phyloP scores from a whole-genome alignment of 30 jellyfish, hydroid and myxozoan genomes.

The Rhopilema esculentum region DNA sequence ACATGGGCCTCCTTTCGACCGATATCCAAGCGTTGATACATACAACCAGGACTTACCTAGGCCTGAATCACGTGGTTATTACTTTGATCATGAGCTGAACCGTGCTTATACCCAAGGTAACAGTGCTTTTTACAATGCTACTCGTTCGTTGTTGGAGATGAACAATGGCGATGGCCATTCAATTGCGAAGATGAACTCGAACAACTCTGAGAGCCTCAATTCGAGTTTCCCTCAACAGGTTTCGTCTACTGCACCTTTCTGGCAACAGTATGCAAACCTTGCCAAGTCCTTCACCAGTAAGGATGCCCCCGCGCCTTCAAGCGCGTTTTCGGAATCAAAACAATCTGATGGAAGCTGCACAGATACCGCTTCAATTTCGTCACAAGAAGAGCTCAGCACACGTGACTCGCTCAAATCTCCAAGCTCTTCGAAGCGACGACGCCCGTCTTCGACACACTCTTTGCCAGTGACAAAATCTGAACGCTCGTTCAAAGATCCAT shows the following conservation, averaged over 20 bases:
- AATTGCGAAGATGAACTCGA: background rate
- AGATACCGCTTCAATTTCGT: conserved; percentile 74
- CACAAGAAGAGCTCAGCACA: conserved; percentile 31
- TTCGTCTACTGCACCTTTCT: conserved; percentile 65
- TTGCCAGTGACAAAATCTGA: conserved; percentile 19
- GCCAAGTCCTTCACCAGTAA: conserved; percentile 42
- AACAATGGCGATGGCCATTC: conserved; percentile 1
- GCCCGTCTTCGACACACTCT: conserved; percentile 40
- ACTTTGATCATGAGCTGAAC: background rate
- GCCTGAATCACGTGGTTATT: conserved; percentile 28
- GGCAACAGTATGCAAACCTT: conserved; percentile 75
- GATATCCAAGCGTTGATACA: background rate
- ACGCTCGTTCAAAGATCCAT: background rate
- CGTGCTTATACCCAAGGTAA: conserved; percentile 5
- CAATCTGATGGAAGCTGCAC: conserved; percentile 49
- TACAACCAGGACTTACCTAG: background rate
- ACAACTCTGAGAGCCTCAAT: conserved; percentile 43
- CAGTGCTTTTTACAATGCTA: conserved; percentile 41
- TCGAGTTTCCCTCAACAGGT: conserved; percentile 62
- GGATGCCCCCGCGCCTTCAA: conserved; percentile 1
- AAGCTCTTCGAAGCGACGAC: conserved; percentile 1
- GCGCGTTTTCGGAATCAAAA: conserved; percentile 16
- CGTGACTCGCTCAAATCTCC: conserved; percentile 23
- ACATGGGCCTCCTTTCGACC: background rate
- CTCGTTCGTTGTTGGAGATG: conserved; percentile 52